Percentiles rank a stretch among this genome's conserved stretches.
Evolutionary conservation across 2,113 vertebrate genomes (phyloP).

Genomic region (Lagenorhynchus albirostris): DNA sequence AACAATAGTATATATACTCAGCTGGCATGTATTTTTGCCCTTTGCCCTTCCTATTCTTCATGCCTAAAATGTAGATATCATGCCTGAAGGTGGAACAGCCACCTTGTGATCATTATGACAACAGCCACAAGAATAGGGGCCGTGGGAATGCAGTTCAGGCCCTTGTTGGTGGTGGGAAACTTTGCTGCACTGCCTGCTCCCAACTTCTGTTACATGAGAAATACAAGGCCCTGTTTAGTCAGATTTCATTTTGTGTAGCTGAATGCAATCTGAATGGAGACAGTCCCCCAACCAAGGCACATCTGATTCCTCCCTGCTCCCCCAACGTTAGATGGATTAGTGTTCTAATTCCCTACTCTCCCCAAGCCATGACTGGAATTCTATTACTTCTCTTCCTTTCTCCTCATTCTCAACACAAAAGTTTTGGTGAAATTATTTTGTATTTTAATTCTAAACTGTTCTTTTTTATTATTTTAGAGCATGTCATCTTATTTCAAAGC

Average conservation of each 20-base stretch:
- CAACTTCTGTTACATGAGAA: background rate
- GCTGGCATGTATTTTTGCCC: background rate
- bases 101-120: background rate
- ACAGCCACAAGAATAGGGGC: background rate
- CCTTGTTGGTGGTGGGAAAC: background rate
- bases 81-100: background rate
- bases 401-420: background rate
- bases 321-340: background rate
- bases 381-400: background rate
- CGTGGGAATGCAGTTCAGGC: background rate
- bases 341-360: background rate
- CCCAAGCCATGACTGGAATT: background rate
- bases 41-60: background rate
- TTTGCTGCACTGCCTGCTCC: background rate
- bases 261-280: background rate
- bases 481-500: background rate
- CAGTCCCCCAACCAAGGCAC: background rate
- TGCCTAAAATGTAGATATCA: background rate
- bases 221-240: background rate
- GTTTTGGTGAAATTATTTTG: background rate
- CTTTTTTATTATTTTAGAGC: background rate
- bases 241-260: background rate
- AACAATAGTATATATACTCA: background rate
- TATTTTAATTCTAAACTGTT: background rate
- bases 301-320: background rate